Evolutionary conservation across 2,797 vertebrate species (phyloP).

Genomic region (Eospalax fontanierii): DNA sequence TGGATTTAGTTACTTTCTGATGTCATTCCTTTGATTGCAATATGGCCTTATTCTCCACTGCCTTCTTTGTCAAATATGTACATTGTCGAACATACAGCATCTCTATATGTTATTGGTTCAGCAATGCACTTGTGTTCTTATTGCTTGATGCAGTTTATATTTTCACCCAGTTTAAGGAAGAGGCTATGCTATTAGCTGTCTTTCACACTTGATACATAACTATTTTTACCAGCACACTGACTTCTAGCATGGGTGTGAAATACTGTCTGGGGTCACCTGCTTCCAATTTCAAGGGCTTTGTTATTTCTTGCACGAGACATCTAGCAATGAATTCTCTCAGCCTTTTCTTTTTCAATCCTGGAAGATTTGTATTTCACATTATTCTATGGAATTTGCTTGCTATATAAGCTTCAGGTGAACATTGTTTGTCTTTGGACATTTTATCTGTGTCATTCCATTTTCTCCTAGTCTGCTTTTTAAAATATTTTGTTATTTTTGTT

Average conservation of each 20-base stretch:
- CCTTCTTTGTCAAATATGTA: not conserved
- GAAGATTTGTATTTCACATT: not conserved
- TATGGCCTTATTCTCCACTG: not conserved
- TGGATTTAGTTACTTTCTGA: not conserved
- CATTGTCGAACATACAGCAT: not conserved
- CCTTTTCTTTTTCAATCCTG: not conserved
- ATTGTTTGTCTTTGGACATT: not conserved
- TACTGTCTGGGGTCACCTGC: not conserved
- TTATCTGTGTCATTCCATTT: not conserved
- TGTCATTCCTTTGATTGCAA: not conserved
- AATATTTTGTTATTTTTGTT: too few relatives aligned
- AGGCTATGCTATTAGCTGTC: not conserved
- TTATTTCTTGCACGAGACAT: not conserved
- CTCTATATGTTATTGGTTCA: not conserved
- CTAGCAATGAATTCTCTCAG: not conserved
- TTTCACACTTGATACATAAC: not conserved
- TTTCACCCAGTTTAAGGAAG: not conserved
- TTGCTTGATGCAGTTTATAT: not conserved
- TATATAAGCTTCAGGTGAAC: not conserved
- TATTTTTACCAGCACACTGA: not conserved
- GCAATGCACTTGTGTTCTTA: not conserved
- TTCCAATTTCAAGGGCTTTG: not conserved
- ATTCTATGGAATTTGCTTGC: not conserved
- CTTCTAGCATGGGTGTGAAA: not conserved
- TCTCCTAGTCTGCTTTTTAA: not conserved